These are phyloP conservation scores for Schlechtendalia chinensis DNA, from an alignment of 1,140 invertebrate species.

Conservation along the genomic window DNA sequence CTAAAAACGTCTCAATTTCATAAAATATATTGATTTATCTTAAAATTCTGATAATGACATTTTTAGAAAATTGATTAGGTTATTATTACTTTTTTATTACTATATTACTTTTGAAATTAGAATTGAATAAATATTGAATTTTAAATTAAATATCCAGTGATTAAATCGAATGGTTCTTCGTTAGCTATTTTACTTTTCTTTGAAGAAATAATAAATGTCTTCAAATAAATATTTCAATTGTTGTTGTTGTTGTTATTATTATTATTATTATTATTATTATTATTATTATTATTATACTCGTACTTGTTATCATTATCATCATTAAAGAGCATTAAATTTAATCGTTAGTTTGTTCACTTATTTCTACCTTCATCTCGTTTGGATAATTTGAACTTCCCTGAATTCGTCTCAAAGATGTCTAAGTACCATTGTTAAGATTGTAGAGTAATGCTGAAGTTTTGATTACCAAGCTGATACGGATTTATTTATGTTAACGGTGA, in stretches of 20 bases:
- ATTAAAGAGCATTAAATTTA: too few species aligned
- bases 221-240: background rate
- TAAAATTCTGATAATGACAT: background rate
- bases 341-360: background rate
- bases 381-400: background rate
- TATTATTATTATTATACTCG: background rate
- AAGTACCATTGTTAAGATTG: constrained; percentile 3
- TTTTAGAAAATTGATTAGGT: constrained; percentile 5
- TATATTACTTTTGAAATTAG: constrained; percentile 10
- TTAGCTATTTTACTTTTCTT: background rate
- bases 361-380: background rate
- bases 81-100: constrained; percentile 36
- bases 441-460: constrained; percentile 1
- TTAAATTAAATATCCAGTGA: background rate
- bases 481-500: constrained; percentile 26
- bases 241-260: too few species aligned
- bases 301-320: background rate
- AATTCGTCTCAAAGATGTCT: background rate
- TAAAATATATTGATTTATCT: background rate
- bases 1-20: background rate
- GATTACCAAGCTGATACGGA: constrained; percentile 14
- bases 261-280: too few species aligned
- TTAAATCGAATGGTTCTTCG: background rate
- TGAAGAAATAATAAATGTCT: background rate
- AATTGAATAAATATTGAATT: constrained; percentile 14